Percentiles rank a stretch among this genome's conserved stretches.
Evolutionary conservation across 2,888 invertebrate genomes (phyloP).

Genomic region (Eumacrocentrus americanus): DNA sequence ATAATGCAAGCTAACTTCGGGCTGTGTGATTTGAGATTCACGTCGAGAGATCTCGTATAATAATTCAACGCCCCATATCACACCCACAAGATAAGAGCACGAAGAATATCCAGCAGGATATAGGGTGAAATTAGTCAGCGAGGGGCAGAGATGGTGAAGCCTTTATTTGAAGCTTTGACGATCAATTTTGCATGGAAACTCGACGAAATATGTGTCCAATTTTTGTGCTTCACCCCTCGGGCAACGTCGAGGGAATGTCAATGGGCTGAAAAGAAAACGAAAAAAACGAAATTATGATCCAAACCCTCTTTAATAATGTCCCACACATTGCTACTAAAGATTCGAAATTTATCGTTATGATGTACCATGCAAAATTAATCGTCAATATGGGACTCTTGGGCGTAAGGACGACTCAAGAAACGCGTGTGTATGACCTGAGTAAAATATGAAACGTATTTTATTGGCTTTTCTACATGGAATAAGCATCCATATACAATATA

Average conservation of each 20-base stretch:
- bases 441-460: too few species aligned
- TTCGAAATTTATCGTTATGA: constrained; percentile 28
- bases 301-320: constrained; percentile 15
- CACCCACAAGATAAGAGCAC: constrained; percentile 6
- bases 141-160: neutral
- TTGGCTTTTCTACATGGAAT: too few species aligned
- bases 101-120: neutral
- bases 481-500: too few species aligned
- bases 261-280: constrained; percentile 9
- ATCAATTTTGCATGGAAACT: neutral
- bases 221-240: neutral
- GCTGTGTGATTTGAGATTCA: too few species aligned
- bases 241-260: constrained; percentile 2
- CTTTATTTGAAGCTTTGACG: neutral
- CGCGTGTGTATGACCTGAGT: too few species aligned
- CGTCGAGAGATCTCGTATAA: neutral
- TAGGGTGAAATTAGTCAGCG: neutral
- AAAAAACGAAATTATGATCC: neutral
- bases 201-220: neutral
- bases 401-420: constrained; percentile 10
- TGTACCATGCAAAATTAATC: constrained; percentile 40
- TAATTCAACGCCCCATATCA: neutral
- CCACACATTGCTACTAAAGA: neutral
- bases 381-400: constrained; percentile 30
- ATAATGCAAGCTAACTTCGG: too few species aligned